These are phyloP conservation scores for Psittacula echo DNA, from an alignment of 2,797 vertebrate genomes.

Conservation along the genomic window DNA sequence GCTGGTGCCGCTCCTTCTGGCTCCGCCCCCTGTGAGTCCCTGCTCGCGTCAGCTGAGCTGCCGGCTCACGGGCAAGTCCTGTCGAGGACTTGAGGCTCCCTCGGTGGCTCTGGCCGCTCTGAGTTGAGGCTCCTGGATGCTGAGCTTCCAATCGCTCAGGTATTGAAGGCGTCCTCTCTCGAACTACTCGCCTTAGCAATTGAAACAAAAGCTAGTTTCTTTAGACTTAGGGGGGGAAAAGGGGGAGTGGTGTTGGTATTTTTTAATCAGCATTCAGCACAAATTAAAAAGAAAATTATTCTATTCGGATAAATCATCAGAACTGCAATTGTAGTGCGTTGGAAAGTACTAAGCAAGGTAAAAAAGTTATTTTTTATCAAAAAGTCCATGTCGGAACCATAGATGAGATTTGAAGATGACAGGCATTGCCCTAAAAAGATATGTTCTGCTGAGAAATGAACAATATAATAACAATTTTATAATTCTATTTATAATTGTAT, in stretches of 20 bases:
- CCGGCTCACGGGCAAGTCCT: too few relatives aligned
- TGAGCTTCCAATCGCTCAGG: too few relatives aligned
- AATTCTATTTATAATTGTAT: neutral
- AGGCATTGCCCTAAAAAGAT: neutral
- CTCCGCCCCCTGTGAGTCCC: too few relatives aligned
- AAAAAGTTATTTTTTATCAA: neutral
- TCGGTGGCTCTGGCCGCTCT: too few relatives aligned
- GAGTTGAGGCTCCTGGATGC: too few relatives aligned
- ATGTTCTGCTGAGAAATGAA: neutral
- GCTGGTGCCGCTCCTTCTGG: too few relatives aligned
- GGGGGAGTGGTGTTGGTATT: neutral
- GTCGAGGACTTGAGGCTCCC: too few relatives aligned
- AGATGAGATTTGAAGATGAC: neutral
- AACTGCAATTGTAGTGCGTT: neutral
- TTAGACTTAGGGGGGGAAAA: neutral
- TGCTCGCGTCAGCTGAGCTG: too few relatives aligned
- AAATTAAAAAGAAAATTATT: neutral
- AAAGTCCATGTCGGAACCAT: neutral
- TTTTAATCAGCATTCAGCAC: neutral
- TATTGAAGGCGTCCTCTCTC: too few relatives aligned
- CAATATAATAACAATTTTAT: neutral
- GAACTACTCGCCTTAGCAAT: too few relatives aligned
- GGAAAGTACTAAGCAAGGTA: neutral
- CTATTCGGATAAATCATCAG: neutral
- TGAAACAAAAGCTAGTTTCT: neutral